Conservation (phyloP, 2,797 vertebrate species). For the Taeniopygia guttata region DNA sequence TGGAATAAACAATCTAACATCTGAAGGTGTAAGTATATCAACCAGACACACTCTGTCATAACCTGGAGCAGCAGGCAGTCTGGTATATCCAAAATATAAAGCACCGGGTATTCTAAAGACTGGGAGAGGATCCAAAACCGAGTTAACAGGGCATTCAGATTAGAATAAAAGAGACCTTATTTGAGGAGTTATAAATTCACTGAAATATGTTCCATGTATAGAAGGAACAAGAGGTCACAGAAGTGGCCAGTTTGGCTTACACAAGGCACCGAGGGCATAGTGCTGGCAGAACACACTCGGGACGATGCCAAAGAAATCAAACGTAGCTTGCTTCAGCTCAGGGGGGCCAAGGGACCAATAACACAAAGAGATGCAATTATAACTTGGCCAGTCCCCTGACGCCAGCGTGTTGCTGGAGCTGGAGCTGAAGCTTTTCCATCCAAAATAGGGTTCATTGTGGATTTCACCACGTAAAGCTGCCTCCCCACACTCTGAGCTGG, state of each 20-base stretch:
- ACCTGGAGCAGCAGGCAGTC: neutral
- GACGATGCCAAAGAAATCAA: slow-evolving; percentile 49
- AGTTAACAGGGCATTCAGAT: slow-evolving; percentile 28
- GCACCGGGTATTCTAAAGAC: slow-evolving; percentile 14
- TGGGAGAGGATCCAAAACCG: slow-evolving; percentile 33
- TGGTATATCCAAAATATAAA: neutral
- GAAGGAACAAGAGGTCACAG: slow-evolving; percentile 57
- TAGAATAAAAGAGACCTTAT: slow-evolving; percentile 54
- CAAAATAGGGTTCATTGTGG: neutral
- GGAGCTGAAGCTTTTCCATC: slow-evolving; percentile 6
- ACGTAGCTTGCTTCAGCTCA: slow-evolving; percentile 9
- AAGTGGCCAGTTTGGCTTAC: slow-evolving; percentile 38
- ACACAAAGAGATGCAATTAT: slow-evolving; percentile 55
- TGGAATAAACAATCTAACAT: neutral
- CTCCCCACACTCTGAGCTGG: neutral
- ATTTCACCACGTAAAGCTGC: neutral
- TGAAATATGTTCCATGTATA: slow-evolving; percentile 30
- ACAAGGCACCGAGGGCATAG: slow-evolving; percentile 21
- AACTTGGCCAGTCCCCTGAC: slow-evolving; percentile 24
- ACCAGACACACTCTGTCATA: neutral
- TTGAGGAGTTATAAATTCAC: slow-evolving; percentile 32
- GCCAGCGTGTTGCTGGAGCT: slow-evolving; percentile 13
- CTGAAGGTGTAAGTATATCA: neutral
- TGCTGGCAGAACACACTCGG: neutral
- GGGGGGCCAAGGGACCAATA: slow-evolving; percentile 42